Evolutionary conservation across 2,113 vertebrate genomes (phyloP).

Genomic region (Cepphus grylle): DNA sequence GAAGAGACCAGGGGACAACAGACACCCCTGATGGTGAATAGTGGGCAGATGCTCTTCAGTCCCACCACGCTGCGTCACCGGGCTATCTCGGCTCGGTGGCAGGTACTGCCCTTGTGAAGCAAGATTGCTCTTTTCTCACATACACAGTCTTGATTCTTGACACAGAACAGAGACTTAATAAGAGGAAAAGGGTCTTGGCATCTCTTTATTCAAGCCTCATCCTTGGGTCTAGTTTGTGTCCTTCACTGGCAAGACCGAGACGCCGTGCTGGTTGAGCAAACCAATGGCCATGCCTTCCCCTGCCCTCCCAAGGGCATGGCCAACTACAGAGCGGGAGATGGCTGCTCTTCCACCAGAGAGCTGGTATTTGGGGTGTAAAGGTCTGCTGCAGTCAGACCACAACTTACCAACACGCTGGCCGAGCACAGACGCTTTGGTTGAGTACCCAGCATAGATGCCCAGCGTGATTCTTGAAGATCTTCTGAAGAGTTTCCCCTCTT

Average conservation of each 20-base stretch:
- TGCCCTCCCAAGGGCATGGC: background rate
- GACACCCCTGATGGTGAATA: background rate
- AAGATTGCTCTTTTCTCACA: background rate
- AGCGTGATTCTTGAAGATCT: background rate
- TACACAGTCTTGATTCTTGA: accelerated
- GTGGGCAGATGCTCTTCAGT: background rate
- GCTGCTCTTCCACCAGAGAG: background rate
- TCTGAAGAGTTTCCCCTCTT: background rate
- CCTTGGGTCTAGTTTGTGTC: background rate
- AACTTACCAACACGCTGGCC: background rate
- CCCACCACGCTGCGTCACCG: accelerated
- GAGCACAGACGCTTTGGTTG: background rate
- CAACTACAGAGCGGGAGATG: background rate
- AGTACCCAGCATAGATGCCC: background rate
- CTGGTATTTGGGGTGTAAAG: background rate
- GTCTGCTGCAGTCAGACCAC: background rate
- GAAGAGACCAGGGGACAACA: background rate
- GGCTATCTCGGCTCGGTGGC: background rate
- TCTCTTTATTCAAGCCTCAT: conserved; percentile 47
- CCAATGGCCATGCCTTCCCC: background rate
- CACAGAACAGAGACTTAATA: background rate
- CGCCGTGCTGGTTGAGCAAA: background rate
- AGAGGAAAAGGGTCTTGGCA: background rate
- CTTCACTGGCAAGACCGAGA: background rate
- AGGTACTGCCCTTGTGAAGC: background rate